Base-by-base conservation (phyloP, 2,113 vertebrate species). In the Pygoscelis adeliae region DNA sequence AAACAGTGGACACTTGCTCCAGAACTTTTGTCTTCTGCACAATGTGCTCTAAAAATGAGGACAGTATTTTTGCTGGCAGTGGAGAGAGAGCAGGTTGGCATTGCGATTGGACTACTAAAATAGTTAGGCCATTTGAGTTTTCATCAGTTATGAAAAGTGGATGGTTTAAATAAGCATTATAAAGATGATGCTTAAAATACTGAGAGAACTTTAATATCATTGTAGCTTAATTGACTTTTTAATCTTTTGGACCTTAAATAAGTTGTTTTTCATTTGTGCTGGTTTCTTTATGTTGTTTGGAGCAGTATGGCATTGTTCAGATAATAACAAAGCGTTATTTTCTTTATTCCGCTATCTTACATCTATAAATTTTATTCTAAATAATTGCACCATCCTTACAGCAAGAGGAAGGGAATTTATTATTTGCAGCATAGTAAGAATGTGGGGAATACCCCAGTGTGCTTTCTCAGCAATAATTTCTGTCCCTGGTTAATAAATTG, bases 391-490 rank as follows among this genome's bases (percentile, higher is more conserved):
- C 6, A 52, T 79, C 29, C 62, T 73, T 73, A 26, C 11, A 66
- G 80, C 25, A 62, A 72, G 78, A 87, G 38, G 46, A 94, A 87
- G n/a, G 46, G 9, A 87, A 49, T 65, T 84, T 82, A 71, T 83
- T 47, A 83, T 91, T 93, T 95, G 78, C 50, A 83, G 21, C 19
- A 53, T 91, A 16, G 10, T 70, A 91, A 11, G 10, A 82, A 76
- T 73, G 42, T 80, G 52, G 47, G 73, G n/a, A 91, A 66, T 77
- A 87, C 67, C 66, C 44, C 11, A 32, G 73, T 78, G 87, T 93
- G 59, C 87, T 81, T 94, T 94, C 74, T 87, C 78, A 87, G 83
- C 83, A 96, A n/a, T 91, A 70, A 71, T 90, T 82, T 87, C 47
- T 84, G 46, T 82, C 70, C 38, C 47, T 83, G 18, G 80, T 84